phyloP scores from a whole-genome alignment of 2,888 invertebrate species.

The Tridacna gigas region DNA sequence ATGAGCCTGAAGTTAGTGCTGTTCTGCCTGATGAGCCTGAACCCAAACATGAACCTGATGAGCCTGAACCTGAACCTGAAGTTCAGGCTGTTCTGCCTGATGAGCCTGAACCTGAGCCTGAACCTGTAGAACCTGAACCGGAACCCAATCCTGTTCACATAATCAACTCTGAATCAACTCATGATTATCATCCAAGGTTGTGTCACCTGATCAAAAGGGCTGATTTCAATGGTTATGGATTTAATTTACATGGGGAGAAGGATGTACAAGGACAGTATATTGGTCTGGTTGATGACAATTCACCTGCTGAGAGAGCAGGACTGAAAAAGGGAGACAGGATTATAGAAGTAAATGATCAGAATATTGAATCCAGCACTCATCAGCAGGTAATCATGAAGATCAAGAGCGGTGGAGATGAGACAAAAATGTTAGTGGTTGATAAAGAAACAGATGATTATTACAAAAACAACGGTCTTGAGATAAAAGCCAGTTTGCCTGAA shows the following conservation, averaged over 20 bases:
- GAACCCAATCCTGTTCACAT: conserved; percentile 43
- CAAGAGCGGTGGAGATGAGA: conserved; percentile 93
- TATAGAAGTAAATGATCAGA: conserved; percentile 92
- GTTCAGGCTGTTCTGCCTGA: conserved; percentile 16
- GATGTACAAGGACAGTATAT: conserved; percentile 97
- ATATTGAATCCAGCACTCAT: conserved; percentile 95
- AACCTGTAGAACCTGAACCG: conserved; percentile 42
- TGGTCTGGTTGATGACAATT: conserved; percentile 93
- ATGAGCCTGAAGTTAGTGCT: conserved; percentile 36
- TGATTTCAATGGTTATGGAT: conserved; percentile 98
- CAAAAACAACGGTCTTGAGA: conserved; percentile 86
- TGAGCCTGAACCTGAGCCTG: conserved; percentile 34
- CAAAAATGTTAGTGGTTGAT: conserved; percentile 94
- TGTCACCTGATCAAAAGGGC: conserved; percentile 94
- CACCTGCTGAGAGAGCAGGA: conserved; percentile 88
- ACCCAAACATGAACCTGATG: conserved; percentile 28
- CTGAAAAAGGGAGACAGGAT: conserved; percentile 92
- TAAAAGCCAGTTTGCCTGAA: conserved; percentile 66
- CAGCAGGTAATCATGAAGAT: conserved; percentile 96
- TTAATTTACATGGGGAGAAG: conserved; percentile 98
- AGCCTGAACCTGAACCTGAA: conserved; percentile 31
- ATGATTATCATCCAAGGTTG: conserved; percentile 87
- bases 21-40: conserved; percentile 42
- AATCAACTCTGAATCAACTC: conserved; percentile 4
- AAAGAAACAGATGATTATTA: conserved; percentile 91